Conservation (phyloP, 2,888 invertebrate species). For the Orchesellides sinensis region DNA sequence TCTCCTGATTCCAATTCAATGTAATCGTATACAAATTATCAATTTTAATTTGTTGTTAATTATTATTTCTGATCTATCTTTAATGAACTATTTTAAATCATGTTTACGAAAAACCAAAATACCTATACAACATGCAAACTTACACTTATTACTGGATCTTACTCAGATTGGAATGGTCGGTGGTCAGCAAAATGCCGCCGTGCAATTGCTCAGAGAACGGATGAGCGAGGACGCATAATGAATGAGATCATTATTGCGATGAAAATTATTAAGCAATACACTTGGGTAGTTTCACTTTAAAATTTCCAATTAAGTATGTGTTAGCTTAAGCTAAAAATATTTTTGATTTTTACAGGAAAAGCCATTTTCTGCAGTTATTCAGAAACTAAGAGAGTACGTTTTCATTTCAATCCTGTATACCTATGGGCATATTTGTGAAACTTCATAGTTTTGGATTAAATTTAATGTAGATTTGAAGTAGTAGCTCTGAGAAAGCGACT, state of each 20-base stretch:
- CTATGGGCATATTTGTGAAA: neutral
- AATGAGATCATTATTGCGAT: conserved; percentile 81
- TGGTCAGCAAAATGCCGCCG: conserved; percentile 80
- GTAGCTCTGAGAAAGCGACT: conserved; percentile 82
- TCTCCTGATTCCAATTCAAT: conserved; percentile 89
- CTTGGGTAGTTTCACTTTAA: conserved; percentile 77
- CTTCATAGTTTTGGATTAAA: neutral
- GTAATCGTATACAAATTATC: conserved; percentile 77
- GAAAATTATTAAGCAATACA: conserved; percentile 82
- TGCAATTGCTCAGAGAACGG: conserved; percentile 78
- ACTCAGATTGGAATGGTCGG: conserved; percentile 77
- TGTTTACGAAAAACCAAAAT: no score
- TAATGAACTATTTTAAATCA: neutral
- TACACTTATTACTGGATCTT: no score
- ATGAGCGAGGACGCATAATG: conserved; percentile 79
- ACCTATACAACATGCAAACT: no score
- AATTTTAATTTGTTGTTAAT: neutral
- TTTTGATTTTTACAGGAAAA: conserved; percentile 77
- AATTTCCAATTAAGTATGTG: neutral
- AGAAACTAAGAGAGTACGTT: conserved; percentile 62
- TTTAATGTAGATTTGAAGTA: conserved; percentile 81
- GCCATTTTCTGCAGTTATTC: conserved; percentile 79
- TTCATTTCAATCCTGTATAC: neutral
- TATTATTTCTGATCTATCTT: neutral
- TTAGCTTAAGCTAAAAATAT: neutral